A percentile compares a stretch with the other conserved stretches of the same genome.
Conservation (phyloP, 1,140 invertebrate genomes). For the Micrasema longulum region DNA sequence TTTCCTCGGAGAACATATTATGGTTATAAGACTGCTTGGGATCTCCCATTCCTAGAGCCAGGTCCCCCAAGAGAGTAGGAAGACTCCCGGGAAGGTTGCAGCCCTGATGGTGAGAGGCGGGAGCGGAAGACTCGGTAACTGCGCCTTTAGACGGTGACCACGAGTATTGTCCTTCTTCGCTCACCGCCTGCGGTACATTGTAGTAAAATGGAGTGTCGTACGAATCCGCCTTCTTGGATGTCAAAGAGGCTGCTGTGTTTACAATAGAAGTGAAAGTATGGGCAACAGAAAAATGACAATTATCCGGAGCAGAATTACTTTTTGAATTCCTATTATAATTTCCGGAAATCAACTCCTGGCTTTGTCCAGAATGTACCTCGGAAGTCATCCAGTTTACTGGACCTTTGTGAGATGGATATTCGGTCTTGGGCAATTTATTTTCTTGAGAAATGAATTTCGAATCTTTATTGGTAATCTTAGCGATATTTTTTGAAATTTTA, state of each 20-base stretch:
- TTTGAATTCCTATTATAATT: slow-evolving; percentile 40
- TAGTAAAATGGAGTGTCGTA: slow-evolving; percentile 48
- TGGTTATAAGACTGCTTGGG: slow-evolving; percentile 55
- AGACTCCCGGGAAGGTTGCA: slow-evolving; percentile 64
- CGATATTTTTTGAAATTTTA: slow-evolving; percentile 31
- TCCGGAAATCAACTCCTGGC: slow-evolving; percentile 40
- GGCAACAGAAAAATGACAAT: slow-evolving; percentile 7
- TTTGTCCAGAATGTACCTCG: slow-evolving; percentile 58
- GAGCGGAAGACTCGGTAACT: slow-evolving; percentile 55
- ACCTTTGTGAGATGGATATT: slow-evolving; percentile 56
- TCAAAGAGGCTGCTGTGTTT: neutral
- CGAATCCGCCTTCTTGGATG: slow-evolving; percentile 38
- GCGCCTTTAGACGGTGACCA: slow-evolving; percentile 71
- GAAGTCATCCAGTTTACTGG: slow-evolving; percentile 76
- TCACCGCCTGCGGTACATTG: slow-evolving; percentile 46
- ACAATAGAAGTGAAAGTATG: neutral
- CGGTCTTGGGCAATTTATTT: slow-evolving; percentile 52
- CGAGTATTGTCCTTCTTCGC: slow-evolving; percentile 67
- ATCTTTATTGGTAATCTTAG: slow-evolving; percentile 44
- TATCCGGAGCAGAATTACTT: slow-evolving; percentile 19
- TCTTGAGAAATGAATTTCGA: slow-evolving; percentile 41
- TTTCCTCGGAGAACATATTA: slow-evolving; percentile 56
- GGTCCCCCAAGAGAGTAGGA: slow-evolving; percentile 71
- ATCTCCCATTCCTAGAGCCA: slow-evolving; percentile 67
- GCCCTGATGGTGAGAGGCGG: slow-evolving; percentile 58